These are phyloP conservation scores for Lichenostomus cassidix DNA, from an alignment of 2,113 vertebrate species.

Conservation along the genomic window DNA sequence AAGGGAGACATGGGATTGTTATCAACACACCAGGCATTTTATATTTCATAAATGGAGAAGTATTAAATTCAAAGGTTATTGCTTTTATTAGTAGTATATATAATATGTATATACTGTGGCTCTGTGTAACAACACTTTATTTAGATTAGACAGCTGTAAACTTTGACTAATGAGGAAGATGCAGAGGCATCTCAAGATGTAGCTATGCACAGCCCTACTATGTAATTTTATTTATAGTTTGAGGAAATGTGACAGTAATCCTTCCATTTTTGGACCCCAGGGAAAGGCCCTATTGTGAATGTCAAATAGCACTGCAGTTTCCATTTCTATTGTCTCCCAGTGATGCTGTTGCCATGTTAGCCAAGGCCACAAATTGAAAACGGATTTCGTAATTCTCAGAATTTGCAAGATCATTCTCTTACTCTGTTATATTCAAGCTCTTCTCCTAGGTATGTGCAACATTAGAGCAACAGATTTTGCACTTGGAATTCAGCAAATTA, in stretches of 20 bases:
- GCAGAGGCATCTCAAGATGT: background rate
- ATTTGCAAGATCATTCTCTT: background rate
- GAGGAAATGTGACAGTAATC: background rate
- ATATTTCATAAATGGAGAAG: background rate
- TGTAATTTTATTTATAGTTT: conserved; percentile 2
- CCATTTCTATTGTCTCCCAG: conserved; percentile 1
- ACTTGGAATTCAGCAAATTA: background rate
- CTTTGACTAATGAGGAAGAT: background rate
- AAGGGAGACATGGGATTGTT: background rate
- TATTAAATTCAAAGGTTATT: background rate
- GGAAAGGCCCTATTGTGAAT: background rate
- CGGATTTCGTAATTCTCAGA: background rate
- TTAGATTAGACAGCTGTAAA: background rate
- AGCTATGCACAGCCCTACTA: background rate
- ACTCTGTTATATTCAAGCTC: background rate
- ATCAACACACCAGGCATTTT: background rate
- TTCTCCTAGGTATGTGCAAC: background rate
- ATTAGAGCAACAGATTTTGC: background rate
- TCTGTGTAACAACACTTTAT: background rate
- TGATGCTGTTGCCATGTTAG: conserved; percentile 31
- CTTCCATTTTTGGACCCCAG: background rate
- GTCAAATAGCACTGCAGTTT: conserved; percentile 17
- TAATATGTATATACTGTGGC: background rate
- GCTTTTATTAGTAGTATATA: background rate
- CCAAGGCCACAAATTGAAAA: conserved; percentile 11